Conservation (phyloP, 2,797 vertebrate species). For the Peromyscus eremicus region DNA sequence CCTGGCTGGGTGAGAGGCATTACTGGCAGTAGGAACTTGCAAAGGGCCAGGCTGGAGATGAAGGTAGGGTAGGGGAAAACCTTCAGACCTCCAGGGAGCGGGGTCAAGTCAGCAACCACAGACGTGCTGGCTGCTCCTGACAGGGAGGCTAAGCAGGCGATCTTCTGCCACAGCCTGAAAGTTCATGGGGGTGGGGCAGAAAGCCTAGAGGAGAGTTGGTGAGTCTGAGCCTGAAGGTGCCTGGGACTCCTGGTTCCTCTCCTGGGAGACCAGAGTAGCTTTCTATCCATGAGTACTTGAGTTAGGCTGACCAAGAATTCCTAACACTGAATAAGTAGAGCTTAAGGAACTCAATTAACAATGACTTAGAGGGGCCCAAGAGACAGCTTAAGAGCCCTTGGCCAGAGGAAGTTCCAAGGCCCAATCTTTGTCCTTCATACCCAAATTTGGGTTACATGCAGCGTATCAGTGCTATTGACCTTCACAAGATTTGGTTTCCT, state of each 20-base stretch:
- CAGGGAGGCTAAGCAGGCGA: not conserved
- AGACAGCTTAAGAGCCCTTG: not conserved
- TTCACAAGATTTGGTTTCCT: constrained; percentile 56
- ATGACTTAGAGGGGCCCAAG: not conserved
- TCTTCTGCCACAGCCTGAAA: not conserved
- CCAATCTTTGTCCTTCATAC: constrained; percentile 39
- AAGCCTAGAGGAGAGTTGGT: not conserved
- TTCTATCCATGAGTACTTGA: not conserved
- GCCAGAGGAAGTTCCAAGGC: constrained; percentile 37
- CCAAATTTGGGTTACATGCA: not conserved
- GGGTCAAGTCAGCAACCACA: not conserved
- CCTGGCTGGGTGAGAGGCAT: not conserved
- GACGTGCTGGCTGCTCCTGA: not conserved
- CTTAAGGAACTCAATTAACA: constrained; percentile 32
- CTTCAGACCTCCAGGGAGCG: not conserved
- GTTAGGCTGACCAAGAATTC: constrained; percentile 2
- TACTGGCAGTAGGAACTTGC: accelerated
- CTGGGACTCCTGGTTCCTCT: not conserved
- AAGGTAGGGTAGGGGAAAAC: not conserved
- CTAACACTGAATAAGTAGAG: constrained; percentile 31
- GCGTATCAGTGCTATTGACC: not conserved
- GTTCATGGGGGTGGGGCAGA: not conserved
- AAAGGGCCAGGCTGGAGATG: not conserved
- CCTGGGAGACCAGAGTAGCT: not conserved
- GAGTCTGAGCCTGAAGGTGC: not conserved